phyloP scores from a whole-genome alignment of 2,113 vertebrate genomes.

The Willisornis vidua region DNA sequence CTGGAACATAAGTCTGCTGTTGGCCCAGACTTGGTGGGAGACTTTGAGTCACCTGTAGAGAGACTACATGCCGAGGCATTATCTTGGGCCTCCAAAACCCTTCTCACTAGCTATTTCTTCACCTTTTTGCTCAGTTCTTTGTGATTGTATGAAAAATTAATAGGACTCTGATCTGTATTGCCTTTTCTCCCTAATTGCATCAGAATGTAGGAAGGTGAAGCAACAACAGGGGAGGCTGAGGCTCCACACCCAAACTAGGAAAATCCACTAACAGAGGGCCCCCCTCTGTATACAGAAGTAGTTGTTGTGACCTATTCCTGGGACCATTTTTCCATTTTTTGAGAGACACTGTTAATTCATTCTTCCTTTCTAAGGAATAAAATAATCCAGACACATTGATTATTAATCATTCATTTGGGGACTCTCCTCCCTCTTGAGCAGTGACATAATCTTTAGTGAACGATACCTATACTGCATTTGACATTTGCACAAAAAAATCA shows the following conservation, averaged over 20 bases:
- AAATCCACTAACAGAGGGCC: conserved; percentile 17
- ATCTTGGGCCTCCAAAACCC: not conserved
- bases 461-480: conserved; percentile 74
- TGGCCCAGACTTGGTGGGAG: not conserved
- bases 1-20: not conserved
- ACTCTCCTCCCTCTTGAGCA: conserved; percentile 71
- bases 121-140: not conserved
- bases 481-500: conserved; percentile 74
- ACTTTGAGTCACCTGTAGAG: not conserved
- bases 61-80: not conserved
- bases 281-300: not conserved
- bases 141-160: conserved; percentile 29
- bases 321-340: conserved; percentile 53
- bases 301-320: conserved; percentile 43
- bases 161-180: not conserved
- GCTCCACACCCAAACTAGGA: not conserved
- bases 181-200: conserved; percentile 47
- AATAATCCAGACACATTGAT: conserved; percentile 78
- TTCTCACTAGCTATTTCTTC: not conserved
- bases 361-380: conserved; percentile 70
- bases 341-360: conserved; percentile 70
- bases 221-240: not conserved
- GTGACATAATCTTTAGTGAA: conserved; percentile 71
- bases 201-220: not conserved
- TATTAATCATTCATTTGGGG: conserved; percentile 78